Evolutionary conservation across 1,140 invertebrate species (phyloP).

Genomic region (Saccostrea cuccullata): DNA sequence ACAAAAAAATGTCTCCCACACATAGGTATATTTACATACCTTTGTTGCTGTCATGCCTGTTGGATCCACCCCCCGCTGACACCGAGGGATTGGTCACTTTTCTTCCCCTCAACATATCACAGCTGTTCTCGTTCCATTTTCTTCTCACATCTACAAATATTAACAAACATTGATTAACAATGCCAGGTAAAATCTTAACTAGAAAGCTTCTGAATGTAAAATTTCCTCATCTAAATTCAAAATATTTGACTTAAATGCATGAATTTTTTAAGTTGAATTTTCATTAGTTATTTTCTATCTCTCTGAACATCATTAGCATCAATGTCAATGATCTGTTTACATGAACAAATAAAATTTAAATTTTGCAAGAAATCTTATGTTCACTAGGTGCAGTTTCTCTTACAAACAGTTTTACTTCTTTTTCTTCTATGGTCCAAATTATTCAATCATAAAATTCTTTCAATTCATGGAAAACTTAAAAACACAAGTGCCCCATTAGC

Average conservation of each 20-base stretch:
- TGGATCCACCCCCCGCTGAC: conserved; percentile 25
- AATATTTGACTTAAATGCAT: too few species aligned
- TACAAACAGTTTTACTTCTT: background rate
- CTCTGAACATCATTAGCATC: too few species aligned
- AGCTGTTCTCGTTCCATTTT: background rate
- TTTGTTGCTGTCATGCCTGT: background rate
- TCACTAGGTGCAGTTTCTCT: background rate
- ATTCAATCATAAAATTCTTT: conserved; percentile 3
- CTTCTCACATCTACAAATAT: conserved; percentile 17
- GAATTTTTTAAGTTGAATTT: too few species aligned
- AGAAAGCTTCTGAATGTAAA: too few species aligned
- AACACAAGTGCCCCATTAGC: background rate
- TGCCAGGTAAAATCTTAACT: background rate
- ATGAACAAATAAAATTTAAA: background rate
- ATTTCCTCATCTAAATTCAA: too few species aligned
- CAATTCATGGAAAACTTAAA: background rate
- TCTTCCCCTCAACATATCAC: conserved; percentile 32
- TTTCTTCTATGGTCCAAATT: background rate
- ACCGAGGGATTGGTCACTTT: conserved; percentile 12
- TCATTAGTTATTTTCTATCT: too few species aligned
- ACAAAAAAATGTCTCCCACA: too few species aligned
- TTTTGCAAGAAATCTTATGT: background rate
- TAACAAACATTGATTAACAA: background rate
- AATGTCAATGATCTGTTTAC: too few species aligned
- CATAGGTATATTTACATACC: background rate